Evolutionary conservation across 2,888 invertebrate species (phyloP).

Genomic region (Entomobrya multifasciata): DNA sequence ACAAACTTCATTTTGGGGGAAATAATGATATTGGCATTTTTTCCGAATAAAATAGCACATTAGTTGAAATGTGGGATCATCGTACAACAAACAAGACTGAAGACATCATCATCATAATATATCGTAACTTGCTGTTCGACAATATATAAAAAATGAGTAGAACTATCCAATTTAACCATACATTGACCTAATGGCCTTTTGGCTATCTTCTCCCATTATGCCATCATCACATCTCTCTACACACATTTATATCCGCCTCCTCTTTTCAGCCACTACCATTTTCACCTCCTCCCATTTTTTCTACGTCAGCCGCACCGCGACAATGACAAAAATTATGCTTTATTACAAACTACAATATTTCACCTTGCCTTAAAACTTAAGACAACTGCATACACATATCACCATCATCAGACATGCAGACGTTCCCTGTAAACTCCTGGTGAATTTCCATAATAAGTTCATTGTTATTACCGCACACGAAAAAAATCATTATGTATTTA

Average conservation of each 20-base stretch:
- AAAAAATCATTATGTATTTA: background rate
- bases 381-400: no score
- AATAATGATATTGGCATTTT: constrained; percentile 12
- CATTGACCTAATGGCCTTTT: constrained; percentile 46
- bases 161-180: background rate
- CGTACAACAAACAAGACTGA: background rate
- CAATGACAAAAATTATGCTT: background rate
- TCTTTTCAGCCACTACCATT: background rate
- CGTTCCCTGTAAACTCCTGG: constrained; percentile 23
- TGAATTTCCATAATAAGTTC: constrained; percentile 17
- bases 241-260: constrained; percentile 3
- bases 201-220: constrained; percentile 26
- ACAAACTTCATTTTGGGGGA: background rate
- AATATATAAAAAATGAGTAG: constrained; percentile 29
- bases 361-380: background rate
- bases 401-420: no score
- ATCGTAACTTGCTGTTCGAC: background rate
- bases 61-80: background rate
- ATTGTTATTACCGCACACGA: background rate
- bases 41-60: background rate
- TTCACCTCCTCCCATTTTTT: constrained; percentile 19
- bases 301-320: background rate
- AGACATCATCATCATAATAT: no score
- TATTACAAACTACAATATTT: background rate
- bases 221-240: constrained; percentile 32